Base-by-base conservation (phyloP, 2,113 vertebrate genomes). In the Alaudala cheleensis region DNA sequence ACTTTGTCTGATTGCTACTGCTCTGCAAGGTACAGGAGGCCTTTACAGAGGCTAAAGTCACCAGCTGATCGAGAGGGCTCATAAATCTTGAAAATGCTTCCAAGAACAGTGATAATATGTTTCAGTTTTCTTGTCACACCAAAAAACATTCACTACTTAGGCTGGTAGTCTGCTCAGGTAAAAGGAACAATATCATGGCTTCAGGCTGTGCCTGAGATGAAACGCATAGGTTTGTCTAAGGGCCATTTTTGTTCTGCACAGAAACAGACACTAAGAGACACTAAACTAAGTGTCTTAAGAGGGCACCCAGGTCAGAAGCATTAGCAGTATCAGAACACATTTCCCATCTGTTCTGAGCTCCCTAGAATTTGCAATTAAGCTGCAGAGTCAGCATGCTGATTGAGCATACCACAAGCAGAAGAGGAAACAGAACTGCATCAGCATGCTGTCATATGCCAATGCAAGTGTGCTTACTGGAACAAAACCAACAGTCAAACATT, bases 311-410 rank as follows among this genome's bases (percentile, higher is more conserved):
- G 18, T 31, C 44, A 89, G n/a, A 83, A 53, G 26, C 39, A 71
- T 37, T 44, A 66, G 26, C 80, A 81, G 9, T 33, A 61, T 54
- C 74, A 69, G 31, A 77, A 53, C 13, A 25, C 66, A 53, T 14
- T 58, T 81, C 20, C 34, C 39, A 50, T 60, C 66, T 82, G 26
- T 60, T 92, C 29, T 57, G 71, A 85, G 28, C 54, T 66, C 20
- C 72, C 60, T 28, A 51, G 28, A 88, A 78, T 37, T 82, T 73
- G 29, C 18, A 62, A 56, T 54, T 88, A 83, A 90, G 57, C 81
- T 60, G 51, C 57, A 53, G n/a, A 51, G 61, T 82, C 78, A 94
- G 87, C 81, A 92, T 54, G 70, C 83, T 88, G 78, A 89, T 51
- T 25, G 7, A 47, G 61, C 47, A 64, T 18, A 78, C 25, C 26